Evolutionary conservation across 2,113 vertebrate species (phyloP).

Genomic region (Mus pahari): DNA sequence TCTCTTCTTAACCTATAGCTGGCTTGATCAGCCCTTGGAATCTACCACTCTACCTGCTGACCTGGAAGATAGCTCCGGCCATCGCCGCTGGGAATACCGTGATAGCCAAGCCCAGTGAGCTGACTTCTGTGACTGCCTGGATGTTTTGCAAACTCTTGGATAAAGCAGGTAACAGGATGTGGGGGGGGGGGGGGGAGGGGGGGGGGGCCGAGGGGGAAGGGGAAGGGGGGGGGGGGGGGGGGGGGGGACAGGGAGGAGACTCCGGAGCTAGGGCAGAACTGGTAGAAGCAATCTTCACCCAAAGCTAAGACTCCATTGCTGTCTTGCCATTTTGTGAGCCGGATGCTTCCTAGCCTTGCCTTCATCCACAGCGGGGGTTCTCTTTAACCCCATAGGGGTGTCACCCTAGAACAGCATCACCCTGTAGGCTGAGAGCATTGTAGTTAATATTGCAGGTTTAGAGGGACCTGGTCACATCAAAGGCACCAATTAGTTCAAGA

Average conservation of each 20-base stretch:
- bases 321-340: background rate
- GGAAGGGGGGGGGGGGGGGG: no score
- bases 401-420: accelerated
- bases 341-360: background rate
- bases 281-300: background rate
- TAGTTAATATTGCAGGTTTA: accelerated
- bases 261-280: background rate
- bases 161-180: slow-evolving; percentile 89
- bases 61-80: slow-evolving; percentile 98
- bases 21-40: slow-evolving; percentile 99
- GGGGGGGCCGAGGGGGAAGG: no score
- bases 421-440: background rate
- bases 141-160: slow-evolving; percentile 96
- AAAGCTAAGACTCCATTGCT: background rate
- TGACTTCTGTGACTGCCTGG: slow-evolving; percentile 98
- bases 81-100: slow-evolving; percentile 95
- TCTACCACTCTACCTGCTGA: slow-evolving; percentile 95
- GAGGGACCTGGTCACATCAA: background rate
- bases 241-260: no score
- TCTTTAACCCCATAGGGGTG: accelerated
- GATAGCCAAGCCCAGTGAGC: slow-evolving; percentile 98
- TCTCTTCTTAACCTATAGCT: slow-evolving; percentile 83
- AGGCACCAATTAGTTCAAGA: background rate
- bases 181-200: no score
- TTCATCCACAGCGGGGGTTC: background rate